A percentile compares a stretch with the other conserved stretches of the same genome.
These are phyloP conservation scores for Gymnogyps californianus DNA, from an alignment of 2,113 vertebrate genomes.

Conservation along the genomic window DNA sequence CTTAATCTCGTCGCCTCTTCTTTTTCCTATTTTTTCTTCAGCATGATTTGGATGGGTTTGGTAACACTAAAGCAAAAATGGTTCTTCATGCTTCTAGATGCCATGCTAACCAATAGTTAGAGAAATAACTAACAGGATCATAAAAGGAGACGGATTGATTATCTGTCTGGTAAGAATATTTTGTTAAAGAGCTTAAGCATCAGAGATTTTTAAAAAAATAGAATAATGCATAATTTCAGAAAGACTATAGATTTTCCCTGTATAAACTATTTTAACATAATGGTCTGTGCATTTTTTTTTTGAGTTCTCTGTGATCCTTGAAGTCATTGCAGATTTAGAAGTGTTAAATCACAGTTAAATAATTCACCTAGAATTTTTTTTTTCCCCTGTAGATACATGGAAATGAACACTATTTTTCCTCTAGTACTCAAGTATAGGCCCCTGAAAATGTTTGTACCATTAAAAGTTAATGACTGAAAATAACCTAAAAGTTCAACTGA, in stretches of 20 bases:
- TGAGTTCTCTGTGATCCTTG: neutral
- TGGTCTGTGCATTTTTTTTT: neutral
- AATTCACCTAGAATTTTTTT: neutral
- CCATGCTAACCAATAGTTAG: neutral
- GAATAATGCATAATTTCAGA: neutral
- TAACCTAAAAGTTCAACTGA: neutral
- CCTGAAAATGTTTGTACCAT: neutral
- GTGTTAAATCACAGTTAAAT: neutral
- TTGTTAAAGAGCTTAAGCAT: neutral
- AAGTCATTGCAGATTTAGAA: neutral
- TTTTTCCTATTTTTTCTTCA: neutral
- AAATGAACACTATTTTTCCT: neutral
- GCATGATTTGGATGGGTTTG: neutral
- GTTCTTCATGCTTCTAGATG: neutral
- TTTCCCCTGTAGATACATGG: neutral
- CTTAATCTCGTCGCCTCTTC: neutral
- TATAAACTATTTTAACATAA: neutral
- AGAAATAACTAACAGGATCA: neutral
- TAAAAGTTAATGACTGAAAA: neutral
- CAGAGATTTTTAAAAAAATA: neutral
- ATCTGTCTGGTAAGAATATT: neutral
- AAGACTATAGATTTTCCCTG: neutral
- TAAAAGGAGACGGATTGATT: neutral
- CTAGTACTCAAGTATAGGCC: neutral
- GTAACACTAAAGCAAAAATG: neutral